Evolutionary conservation across 2,888 invertebrate genomes (phyloP).

Genomic region (Malthinus flaveolus): DNA sequence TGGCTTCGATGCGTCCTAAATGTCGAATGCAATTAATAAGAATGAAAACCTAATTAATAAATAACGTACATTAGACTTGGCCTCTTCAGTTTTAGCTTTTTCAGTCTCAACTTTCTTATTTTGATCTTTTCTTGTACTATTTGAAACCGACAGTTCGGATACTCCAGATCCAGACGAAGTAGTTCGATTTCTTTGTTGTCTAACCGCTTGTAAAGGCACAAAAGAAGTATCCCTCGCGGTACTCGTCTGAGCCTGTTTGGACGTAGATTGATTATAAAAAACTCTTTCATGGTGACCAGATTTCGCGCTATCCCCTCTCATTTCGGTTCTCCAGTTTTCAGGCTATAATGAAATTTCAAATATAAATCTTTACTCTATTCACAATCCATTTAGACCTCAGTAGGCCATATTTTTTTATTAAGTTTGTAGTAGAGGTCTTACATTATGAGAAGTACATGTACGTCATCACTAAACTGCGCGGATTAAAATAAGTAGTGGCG

Average conservation of each 20-base stretch:
- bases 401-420: too few relatives aligned
- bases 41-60: neutral
- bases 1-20: constrained; percentile 26
- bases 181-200: constrained; percentile 44
- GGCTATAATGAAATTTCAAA: neutral
- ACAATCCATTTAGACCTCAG: neutral
- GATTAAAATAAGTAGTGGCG: too few relatives aligned
- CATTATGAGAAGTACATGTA: too few relatives aligned
- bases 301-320: neutral
- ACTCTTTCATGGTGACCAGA: neutral
- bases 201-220: constrained; percentile 61
- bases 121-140: neutral
- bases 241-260: too few relatives aligned
- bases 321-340: constrained; percentile 9
- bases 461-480: too few relatives aligned
- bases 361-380: neutral
- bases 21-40: too few relatives aligned
- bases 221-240: constrained; percentile 50
- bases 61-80: neutral
- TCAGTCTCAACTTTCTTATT: constrained; percentile 7
- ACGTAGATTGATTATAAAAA: neutral
- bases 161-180: constrained; percentile 8
- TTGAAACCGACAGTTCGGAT: neutral
- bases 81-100: neutral
- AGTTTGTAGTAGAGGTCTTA: too few relatives aligned